phyloP scores from a whole-genome alignment of 2,797 vertebrate species.

The Heteromormyrus szaboi region DNA sequence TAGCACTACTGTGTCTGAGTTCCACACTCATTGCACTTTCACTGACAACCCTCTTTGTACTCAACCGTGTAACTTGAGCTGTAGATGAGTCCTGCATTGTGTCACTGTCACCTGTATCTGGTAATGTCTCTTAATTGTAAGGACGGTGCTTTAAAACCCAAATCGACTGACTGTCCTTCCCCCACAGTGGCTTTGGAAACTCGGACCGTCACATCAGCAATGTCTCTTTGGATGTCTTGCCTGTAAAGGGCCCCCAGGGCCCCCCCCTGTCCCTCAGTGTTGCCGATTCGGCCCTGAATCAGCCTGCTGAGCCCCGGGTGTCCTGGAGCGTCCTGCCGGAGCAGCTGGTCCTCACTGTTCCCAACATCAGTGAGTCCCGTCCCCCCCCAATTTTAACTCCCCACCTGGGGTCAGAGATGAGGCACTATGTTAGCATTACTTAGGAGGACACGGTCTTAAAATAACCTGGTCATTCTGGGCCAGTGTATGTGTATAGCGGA shows the following conservation, averaged over 20 bases:
- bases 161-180: background rate
- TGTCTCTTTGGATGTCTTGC: conserved; percentile 81
- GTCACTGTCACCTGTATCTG: background rate
- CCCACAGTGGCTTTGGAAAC: conserved; percentile 50
- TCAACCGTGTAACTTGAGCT: background rate
- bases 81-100: background rate
- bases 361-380: conserved; percentile 74
- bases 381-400: background rate
- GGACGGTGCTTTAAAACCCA: background rate
- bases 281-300: conserved; percentile 47
- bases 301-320: conserved; percentile 41
- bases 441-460: background rate
- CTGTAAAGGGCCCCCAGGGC: conserved; percentile 88
- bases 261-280: conserved; percentile 49
- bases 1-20: background rate
- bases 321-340: conserved; percentile 77
- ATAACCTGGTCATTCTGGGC: no score
- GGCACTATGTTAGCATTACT: background rate
- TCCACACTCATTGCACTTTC: background rate
- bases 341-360: conserved; percentile 67
- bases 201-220: conserved; percentile 55
- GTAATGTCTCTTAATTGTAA: background rate
- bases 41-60: background rate
- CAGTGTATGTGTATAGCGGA: background rate
- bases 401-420: background rate